Conservation (phyloP, 2,113 vertebrate species). For the Synchiropus splendidus region DNA sequence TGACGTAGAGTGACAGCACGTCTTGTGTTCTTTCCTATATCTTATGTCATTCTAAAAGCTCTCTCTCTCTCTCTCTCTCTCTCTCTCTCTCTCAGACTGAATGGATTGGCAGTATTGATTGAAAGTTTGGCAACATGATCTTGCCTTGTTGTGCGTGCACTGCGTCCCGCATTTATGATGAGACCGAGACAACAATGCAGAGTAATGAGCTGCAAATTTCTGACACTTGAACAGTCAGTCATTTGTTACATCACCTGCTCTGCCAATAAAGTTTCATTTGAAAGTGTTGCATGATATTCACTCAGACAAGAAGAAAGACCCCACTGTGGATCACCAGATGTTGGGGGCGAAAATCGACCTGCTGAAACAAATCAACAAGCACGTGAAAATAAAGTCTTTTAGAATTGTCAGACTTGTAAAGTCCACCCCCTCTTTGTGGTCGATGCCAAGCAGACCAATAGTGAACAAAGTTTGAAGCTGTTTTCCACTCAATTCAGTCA, state of each 20-base stretch:
- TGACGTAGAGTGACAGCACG: conserved; percentile 27
- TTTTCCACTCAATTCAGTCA: no score
- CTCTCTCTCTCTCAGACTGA: not conserved
- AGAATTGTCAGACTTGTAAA: no score
- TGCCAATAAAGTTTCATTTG: conserved; percentile 55
- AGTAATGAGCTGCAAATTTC: conserved; percentile 56
- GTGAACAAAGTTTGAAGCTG: no score
- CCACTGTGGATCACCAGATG: conserved; percentile 11
- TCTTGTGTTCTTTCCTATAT: not conserved
- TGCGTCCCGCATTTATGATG: conserved; percentile 38
- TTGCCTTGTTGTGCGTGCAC: conserved; percentile 22
- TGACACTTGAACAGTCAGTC: conserved; percentile 49
- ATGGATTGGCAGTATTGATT: conserved; percentile 25
- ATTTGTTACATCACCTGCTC: conserved; percentile 61
- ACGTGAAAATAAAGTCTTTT: no score
- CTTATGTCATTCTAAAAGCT: conserved; percentile 7
- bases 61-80: not conserved
- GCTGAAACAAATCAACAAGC: no score
- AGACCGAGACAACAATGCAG: conserved; percentile 58
- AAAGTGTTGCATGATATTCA: conserved; percentile 27
- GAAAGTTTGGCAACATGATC: conserved; percentile 17
- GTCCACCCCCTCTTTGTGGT: no score
- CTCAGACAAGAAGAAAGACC: conserved; percentile 42
- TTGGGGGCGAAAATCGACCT: not conserved
- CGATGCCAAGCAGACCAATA: no score